Conservation (phyloP, 35 echinoderm and acorn worm species). For the Acanthaster planci region DNA sequence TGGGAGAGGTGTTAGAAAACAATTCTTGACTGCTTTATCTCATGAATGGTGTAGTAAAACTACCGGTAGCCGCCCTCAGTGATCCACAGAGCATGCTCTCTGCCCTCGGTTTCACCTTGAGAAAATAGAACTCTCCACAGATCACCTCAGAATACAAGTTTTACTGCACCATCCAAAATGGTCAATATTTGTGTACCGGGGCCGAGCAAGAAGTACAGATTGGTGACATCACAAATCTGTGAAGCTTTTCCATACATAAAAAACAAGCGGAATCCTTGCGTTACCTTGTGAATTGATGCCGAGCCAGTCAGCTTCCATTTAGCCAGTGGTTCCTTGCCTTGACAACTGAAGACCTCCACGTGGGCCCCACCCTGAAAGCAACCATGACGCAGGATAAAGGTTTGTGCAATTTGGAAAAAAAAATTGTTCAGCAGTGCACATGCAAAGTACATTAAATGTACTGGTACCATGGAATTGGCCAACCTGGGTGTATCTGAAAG, state of each 20-base stretch:
- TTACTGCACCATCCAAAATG: too few species aligned
- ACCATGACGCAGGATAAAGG: neutral
- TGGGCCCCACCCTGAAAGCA: slow-evolving; percentile 79
- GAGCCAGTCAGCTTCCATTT: slow-evolving; percentile 94
- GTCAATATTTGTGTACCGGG: too few species aligned
- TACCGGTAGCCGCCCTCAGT: too few species aligned
- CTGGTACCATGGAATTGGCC: neutral
- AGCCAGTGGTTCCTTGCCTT: slow-evolving; percentile 90
- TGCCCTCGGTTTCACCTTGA: too few species aligned
- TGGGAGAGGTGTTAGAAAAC: too few species aligned
- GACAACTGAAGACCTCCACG: slow-evolving; percentile 96
- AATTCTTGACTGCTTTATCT: too few species aligned
- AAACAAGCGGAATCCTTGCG: neutral
- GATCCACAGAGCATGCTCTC: too few species aligned
- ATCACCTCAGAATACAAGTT: too few species aligned
- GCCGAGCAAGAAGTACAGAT: too few species aligned
- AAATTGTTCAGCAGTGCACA: neutral
- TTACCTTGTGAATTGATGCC: slow-evolving; percentile 92
- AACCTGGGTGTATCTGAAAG: neutral
- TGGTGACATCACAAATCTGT: too few species aligned
- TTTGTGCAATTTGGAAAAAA: neutral
- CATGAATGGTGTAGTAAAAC: too few species aligned
- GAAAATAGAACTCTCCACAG: too few species aligned
- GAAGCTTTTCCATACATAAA: neutral
- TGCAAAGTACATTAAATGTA: neutral